A percentile compares a stretch with the other conserved stretches of the same genome.
Conservation (phyloP, 2,797 vertebrate species). For the Eremophila alpestris region DNA sequence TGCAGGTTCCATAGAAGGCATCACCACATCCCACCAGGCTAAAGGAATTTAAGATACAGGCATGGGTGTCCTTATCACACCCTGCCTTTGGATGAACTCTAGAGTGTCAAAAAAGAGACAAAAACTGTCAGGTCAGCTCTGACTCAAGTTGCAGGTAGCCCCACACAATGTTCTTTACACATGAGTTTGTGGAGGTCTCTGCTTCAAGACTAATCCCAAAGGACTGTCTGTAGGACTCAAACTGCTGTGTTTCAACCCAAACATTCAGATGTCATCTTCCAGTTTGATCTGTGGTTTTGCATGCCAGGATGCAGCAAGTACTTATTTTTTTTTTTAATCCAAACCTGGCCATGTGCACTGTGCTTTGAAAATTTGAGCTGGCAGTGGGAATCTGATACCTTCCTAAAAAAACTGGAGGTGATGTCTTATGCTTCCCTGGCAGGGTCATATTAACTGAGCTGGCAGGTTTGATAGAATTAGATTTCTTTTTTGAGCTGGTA, state of each 20-base stretch:
- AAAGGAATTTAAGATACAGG: background rate
- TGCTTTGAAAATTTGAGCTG: background rate
- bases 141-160: background rate
- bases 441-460: constrained; percentile 48
- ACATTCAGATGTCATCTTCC: background rate
- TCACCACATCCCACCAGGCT: background rate
- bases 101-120: background rate
- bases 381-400: background rate
- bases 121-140: background rate
- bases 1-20: background rate
- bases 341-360: rapidly evolving
- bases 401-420: background rate
- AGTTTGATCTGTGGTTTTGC: background rate
- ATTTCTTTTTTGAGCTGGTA: background rate
- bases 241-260: background rate
- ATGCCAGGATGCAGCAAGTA: background rate
- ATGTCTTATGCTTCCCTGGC: background rate
- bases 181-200: background rate
- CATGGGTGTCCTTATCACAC: background rate
- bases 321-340: background rate
- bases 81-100: background rate
- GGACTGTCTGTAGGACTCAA: background rate
- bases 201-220: background rate
- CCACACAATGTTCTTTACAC: background rate
- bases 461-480: constrained; percentile 45